Evolutionary conservation across 2,113 vertebrate species (phyloP), one percentile per base, ranked within the genome.

Genomic region (Illadopsis cleaveri): DNA sequence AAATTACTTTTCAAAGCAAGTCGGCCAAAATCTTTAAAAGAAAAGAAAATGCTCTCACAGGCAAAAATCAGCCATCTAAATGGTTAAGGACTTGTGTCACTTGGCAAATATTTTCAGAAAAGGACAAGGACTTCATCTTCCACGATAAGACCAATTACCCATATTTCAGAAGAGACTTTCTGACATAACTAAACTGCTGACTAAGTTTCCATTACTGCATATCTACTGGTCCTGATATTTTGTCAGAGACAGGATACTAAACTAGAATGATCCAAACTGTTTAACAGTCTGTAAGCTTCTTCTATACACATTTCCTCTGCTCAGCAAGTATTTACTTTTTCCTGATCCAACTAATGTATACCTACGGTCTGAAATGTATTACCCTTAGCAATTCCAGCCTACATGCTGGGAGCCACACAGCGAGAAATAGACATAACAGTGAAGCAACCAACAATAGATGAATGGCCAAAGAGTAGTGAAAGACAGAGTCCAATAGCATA

Each of bases 291-390:
- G 80, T 68, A 94, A 94, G 60, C 56, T 91, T 30, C 69, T 95
- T 90, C 91, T 91, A 75, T 84, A 94, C 65, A 95, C 93, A 92
- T 68, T 89, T 78, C 86, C 69, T 94, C 69, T 86, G 47, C 89
- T 86, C 86, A 83, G 64, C 37, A 53, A 91, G 33, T 93, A 95
- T 94, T 96, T 96, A 90, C 89, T 86, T 96, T 86, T 81, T 79
- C 51, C 86, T 90, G 82, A 82, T 94, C 70, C 90, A 88, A 61
- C 82, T 94, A 96, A 97, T 93, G 88, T 94, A 95, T 88, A 90
- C 82, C 92, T 92, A 90, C 19, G 8, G 90, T 69, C 61, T 88
- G 80, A 81, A 92, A 90, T 60, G 77, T 89, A 83, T 95, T 83
- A 90, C 51, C 20, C 40, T 23, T 31, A 86, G 58, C 27, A 70